phyloP scores from a whole-genome alignment of 2,888 invertebrate genomes.

The Drosophila affinis region DNA sequence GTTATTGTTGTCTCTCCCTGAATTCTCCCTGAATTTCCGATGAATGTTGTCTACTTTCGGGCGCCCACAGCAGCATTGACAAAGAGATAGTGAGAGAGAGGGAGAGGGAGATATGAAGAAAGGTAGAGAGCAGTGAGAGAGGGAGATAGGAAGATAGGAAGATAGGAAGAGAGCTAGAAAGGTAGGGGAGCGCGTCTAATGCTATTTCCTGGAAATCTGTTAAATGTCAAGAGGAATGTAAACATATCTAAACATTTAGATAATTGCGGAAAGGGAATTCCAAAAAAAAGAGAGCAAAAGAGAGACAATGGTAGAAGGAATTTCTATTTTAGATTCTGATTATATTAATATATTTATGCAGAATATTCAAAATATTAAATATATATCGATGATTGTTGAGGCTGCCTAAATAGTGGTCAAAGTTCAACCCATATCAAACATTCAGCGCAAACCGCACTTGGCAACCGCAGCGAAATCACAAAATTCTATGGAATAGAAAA shows the following conservation, averaged over 20 bases:
- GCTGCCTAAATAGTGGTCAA: not conserved
- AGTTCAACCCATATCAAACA: not conserved
- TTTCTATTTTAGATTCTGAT: no score
- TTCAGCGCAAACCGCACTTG: not conserved
- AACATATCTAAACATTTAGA: slow-evolving; percentile 20
- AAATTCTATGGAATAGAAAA: not conserved
- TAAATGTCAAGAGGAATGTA: slow-evolving; percentile 20
- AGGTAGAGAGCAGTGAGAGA: not conserved
- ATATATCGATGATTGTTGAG: not conserved
- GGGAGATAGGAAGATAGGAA: no score
- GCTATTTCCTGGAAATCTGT: slow-evolving; percentile 26
- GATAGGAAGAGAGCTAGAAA: not conserved
- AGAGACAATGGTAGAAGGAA: no score
- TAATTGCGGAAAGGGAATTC: slow-evolving; percentile 16
- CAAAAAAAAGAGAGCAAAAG: not conserved
- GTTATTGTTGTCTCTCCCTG: slow-evolving; percentile 13
- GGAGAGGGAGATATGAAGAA: not conserved
- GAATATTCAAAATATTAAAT: not conserved
- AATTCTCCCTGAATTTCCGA: not conserved
- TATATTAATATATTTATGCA: not conserved
- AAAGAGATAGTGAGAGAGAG: not conserved
- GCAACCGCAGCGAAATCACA: not conserved
- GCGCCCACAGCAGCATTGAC: not conserved
- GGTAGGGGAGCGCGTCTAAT: not conserved
- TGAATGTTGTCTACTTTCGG: not conserved